Percentiles rank a stretch among this genome's conserved stretches.
These are phyloP conservation scores for Temnothorax longispinosus DNA, from an alignment of 1,140 invertebrate genomes.

Conservation along the genomic window DNA sequence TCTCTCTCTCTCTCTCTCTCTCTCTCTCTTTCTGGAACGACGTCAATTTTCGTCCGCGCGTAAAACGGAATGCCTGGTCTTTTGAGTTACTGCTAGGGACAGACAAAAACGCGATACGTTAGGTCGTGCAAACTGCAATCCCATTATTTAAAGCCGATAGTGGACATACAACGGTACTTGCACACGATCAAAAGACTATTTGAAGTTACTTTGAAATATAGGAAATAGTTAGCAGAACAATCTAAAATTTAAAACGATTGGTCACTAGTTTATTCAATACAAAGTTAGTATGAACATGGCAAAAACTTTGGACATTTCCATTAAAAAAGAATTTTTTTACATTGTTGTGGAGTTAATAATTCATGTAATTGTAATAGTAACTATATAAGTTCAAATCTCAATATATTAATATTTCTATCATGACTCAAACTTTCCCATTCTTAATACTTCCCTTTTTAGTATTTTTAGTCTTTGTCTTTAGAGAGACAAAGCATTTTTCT, in stretches of 20 bases:
- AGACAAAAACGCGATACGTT: not conserved
- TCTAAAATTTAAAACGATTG: conserved; percentile 14
- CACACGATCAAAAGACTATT: not conserved
- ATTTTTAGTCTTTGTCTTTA: not conserved
- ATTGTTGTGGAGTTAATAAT: not conserved
- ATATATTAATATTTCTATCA: not conserved
- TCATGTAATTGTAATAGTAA: not conserved
- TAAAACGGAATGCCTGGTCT: not conserved
- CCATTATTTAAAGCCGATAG: conserved; percentile 24
- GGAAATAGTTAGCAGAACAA: not conserved
- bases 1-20: not conserved
- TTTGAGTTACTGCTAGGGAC: not conserved
- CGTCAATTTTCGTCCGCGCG: not conserved
- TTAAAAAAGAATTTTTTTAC: not conserved
- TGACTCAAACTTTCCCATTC: not conserved
- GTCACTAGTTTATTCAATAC: not conserved
- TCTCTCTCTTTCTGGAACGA: not conserved
- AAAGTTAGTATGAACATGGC: not conserved
- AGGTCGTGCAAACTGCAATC: not conserved
- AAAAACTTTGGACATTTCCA: not conserved
- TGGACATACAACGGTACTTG: not conserved
- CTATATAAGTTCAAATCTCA: not conserved
- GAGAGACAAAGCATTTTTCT: not conserved
- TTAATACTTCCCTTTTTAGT: not conserved
- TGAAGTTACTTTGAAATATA: not conserved